Conservation (phyloP, 1,140 invertebrate species). For the Lepidurus couesii region DNA sequence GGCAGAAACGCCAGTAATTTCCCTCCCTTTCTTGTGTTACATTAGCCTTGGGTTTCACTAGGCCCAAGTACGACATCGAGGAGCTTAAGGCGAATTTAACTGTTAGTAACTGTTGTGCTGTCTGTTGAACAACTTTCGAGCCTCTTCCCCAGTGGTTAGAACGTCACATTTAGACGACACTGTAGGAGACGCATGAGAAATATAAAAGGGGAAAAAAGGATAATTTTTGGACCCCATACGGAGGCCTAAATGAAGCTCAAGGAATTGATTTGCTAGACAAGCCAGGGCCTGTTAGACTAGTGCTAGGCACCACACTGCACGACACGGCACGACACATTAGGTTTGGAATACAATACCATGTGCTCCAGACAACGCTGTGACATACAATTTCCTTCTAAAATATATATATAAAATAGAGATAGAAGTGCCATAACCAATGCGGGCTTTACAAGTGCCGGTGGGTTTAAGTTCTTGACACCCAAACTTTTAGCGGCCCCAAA, state of each 20-base stretch:
- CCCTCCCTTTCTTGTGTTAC: no score
- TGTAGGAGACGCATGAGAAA: background rate
- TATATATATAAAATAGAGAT: background rate
- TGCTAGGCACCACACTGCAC: background rate
- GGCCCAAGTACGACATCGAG: background rate
- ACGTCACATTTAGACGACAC: background rate
- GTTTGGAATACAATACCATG: background rate
- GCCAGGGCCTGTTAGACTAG: background rate
- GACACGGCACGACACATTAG: background rate
- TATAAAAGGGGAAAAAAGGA: background rate
- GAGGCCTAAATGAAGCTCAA: conserved; percentile 14
- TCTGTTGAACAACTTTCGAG: background rate
- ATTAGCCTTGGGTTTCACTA: background rate
- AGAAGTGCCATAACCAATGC: conserved; percentile 8
- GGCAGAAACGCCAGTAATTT: no score
- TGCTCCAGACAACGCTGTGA: conserved; percentile 12
- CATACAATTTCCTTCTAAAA: background rate
- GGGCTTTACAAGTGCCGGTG: background rate
- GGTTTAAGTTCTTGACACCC: background rate
- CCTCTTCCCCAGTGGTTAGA: background rate
- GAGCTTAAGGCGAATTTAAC: background rate
- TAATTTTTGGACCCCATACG: conserved; percentile 4
- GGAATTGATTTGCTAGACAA: background rate
- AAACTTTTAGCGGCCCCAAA: background rate
- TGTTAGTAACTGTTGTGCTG: background rate